These are phyloP conservation scores for Drosophila kanapiae DNA, from an alignment of 1,140 invertebrate genomes.

Conservation along the genomic window DNA sequence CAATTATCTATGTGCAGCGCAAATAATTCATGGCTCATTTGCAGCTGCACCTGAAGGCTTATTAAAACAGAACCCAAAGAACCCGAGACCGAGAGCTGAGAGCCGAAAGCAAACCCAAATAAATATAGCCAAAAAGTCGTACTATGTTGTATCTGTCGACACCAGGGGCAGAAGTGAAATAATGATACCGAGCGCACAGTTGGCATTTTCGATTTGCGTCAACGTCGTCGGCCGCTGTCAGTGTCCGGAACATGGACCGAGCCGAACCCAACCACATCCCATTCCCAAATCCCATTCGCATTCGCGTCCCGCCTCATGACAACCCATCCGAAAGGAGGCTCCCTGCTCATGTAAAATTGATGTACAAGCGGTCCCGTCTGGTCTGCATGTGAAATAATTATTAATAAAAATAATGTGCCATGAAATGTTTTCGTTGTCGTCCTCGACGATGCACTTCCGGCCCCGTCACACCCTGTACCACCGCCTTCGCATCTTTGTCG, in stretches of 20 bases:
- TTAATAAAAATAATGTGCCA: slow-evolving; percentile 77
- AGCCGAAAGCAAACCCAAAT: slow-evolving; percentile 23
- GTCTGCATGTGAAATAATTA: slow-evolving; percentile 74
- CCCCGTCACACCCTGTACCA: slow-evolving; percentile 41
- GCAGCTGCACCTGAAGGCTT: slow-evolving; percentile 79
- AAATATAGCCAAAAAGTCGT: slow-evolving; percentile 20
- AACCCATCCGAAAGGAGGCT: slow-evolving; percentile 8
- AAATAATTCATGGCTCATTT: slow-evolving; percentile 81
- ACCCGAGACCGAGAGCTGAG: slow-evolving; percentile 11
- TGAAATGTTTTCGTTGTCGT: slow-evolving; percentile 57
- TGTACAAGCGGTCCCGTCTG: slow-evolving; percentile 50
- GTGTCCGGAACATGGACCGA: slow-evolving; percentile 61
- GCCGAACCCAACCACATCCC: slow-evolving; percentile 30
- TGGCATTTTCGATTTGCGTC: slow-evolving; percentile 79
- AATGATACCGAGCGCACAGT: slow-evolving; percentile 67
- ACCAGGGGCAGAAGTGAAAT: slow-evolving; percentile 63
- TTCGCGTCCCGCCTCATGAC: neutral
- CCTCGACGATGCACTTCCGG: slow-evolving; percentile 39
- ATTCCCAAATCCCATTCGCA: slow-evolving; percentile 6
- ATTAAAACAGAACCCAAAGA: slow-evolving; percentile 52
- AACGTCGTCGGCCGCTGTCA: slow-evolving; percentile 50
- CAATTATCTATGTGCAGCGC: slow-evolving; percentile 45
- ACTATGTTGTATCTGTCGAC: slow-evolving; percentile 37
- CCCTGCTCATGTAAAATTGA: slow-evolving; percentile 65
- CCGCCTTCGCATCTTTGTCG: slow-evolving; percentile 29